These are phyloP conservation scores for Oophaga sylvatica DNA, from an alignment of 2,797 vertebrate genomes.

Conservation along the genomic window DNA sequence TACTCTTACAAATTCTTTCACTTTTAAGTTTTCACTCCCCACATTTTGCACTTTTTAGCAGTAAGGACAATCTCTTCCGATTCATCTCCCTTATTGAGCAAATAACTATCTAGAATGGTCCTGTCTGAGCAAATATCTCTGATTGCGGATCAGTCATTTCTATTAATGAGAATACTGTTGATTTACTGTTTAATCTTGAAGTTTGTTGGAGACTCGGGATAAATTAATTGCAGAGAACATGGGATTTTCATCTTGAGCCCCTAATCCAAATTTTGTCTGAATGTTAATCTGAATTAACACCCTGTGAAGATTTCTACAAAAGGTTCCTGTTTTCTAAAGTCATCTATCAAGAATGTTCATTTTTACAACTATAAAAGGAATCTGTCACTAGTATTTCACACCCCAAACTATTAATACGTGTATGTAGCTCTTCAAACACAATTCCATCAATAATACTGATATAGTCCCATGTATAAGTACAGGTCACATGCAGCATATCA, in stretches of 20 bases:
- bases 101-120: neutral
- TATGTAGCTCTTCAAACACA: too few relatives aligned
- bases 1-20: neutral
- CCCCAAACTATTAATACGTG: too few relatives aligned
- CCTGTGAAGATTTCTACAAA: constrained; percentile 10
- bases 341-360: neutral
- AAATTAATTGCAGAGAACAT: constrained; percentile 32
- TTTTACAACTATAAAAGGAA: neutral
- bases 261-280: constrained; percentile 32
- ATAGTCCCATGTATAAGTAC: too few relatives aligned
- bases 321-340: neutral
- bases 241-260: constrained; percentile 28
- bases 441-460: too few relatives aligned
- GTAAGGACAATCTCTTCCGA: neutral
- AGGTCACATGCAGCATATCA: too few relatives aligned
- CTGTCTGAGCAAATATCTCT: constrained; percentile 7
- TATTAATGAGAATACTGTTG: constrained; percentile 50
- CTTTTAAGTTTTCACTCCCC: neutral
- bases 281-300: constrained; percentile 27
- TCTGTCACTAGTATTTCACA: too few relatives aligned
- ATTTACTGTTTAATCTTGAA: constrained; percentile 48
- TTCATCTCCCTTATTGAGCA: constrained; percentile 7
- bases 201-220: constrained; percentile 23
- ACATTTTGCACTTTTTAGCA: neutral
- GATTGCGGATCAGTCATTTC: constrained; percentile 32